Base-by-base conservation (phyloP, 2,888 invertebrate genomes). In the Polydesmus complanatus region DNA sequence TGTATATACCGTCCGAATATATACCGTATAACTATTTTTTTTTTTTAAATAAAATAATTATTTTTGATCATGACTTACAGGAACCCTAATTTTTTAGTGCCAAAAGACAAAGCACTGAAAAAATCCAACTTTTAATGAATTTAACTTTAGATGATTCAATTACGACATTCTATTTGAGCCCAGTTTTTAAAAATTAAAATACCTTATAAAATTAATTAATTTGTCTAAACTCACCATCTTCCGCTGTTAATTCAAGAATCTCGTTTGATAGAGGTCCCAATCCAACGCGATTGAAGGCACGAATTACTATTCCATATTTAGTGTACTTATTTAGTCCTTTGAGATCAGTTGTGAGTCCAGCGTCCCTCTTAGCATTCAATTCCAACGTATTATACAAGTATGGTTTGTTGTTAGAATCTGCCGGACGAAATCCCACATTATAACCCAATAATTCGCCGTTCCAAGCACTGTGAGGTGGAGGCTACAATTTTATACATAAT, bases 371-470 rank as follows among this genome's bases (percentile, higher is more conserved):
- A 49, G 61, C 62, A 3, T 68, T 64, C 3, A 66, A 64, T 5
- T 68, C 68, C 18, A 70, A 62, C 3, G 65, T 65, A 52, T 64
- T 65, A 54, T 66, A 67, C 2, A 61, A 62, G 27, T 62, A 65
- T 27, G 60, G 49, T 22, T 63, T 60, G 27, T 61, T 68, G 66
- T 52, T 64, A 61, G 65, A 72, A 70, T 72, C 78, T 71, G 70
- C 77, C 61, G 88, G 79, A 78, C 88, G 86, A 74, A 89, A 89
- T 62, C 92, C 91, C 65, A 92, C 89, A 71, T 90, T 65, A 72
- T 92, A 92, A 64, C 92, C 91, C 72, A 79, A 80, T 64, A 93
- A 88, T 75, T 91, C 91, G 57, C 92, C 92, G 70, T 93, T 92
- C 91, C 91, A 92, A 73, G 90, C 87, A 65, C 88, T 83, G 48